Conservation (phyloP, 2,888 invertebrate species). For the Hofmannophila pseudospretella region DNA sequence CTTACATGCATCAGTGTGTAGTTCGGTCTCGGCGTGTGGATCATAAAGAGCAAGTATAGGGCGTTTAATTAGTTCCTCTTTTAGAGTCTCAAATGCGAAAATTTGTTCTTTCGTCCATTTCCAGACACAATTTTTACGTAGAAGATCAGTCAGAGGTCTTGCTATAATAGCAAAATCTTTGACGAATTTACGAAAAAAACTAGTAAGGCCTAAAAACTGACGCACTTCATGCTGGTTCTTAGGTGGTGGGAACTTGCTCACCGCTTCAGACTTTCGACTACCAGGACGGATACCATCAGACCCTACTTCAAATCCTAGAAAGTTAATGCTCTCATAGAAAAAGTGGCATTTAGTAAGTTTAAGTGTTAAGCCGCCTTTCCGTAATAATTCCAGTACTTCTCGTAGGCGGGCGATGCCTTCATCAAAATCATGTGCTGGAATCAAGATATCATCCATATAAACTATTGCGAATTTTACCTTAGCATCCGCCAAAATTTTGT, state of each 20-base stretch:
- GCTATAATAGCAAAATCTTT: slow-evolving; percentile 17
- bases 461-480: not conserved
- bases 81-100: not conserved
- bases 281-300: too few species aligned
- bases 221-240: too few species aligned
- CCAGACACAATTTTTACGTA: slow-evolving; percentile 9
- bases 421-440: not conserved
- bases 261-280: too few species aligned
- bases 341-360: slow-evolving; percentile 6
- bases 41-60: slow-evolving; percentile 26
- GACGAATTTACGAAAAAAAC: too few species aligned
- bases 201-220: slow-evolving; percentile 24
- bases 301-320: too few species aligned
- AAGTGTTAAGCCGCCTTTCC: slow-evolving; percentile 12
- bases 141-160: slow-evolving; percentile 20
- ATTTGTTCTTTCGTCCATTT: not conserved
- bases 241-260: too few species aligned
- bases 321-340: not conserved
- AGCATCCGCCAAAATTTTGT: slow-evolving; percentile 9
- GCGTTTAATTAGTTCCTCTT: not conserved
- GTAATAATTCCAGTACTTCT: not conserved
- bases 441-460: slow-evolving; percentile 7
- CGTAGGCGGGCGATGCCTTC: not conserved
- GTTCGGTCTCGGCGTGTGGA: slow-evolving; percentile 15
- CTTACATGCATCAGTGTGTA: slow-evolving; percentile 35